phyloP scores from a whole-genome alignment of 2,888 invertebrate genomes.

The Xestia rhomboidea region DNA sequence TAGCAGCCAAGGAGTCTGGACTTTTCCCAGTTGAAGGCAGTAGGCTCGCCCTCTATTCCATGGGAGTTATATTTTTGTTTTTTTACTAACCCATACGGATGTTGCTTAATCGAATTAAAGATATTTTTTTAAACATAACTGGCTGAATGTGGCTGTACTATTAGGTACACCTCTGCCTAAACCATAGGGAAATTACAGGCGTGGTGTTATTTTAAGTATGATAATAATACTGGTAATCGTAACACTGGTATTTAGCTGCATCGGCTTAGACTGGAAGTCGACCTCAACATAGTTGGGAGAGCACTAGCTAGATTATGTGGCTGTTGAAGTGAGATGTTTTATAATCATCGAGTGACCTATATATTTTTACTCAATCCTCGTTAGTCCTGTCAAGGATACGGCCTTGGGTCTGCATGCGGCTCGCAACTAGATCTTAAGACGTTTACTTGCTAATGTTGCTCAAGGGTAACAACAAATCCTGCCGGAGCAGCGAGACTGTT shows the following conservation, averaged over 20 bases:
- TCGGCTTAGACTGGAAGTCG: neutral
- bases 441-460: neutral
- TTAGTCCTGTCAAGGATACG: neutral
- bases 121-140: too few relatives aligned
- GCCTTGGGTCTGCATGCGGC: neutral
- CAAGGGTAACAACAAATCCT: neutral
- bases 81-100: too few relatives aligned
- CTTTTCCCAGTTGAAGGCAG: too few relatives aligned
- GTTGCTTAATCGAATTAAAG: too few relatives aligned
- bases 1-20: too few relatives aligned
- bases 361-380: neutral
- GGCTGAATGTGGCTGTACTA: too few relatives aligned
- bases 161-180: too few relatives aligned
- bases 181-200: too few relatives aligned
- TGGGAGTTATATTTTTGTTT: too few relatives aligned
- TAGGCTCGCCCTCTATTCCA: too few relatives aligned
- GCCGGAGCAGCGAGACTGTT: too few relatives aligned
- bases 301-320: neutral
- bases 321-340: neutral
- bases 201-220: too few relatives aligned
- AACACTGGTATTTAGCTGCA: neutral
- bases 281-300: neutral
- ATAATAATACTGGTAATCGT: neutral
- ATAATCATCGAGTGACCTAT: slow-evolving; percentile 1
- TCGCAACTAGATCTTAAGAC: neutral